These are phyloP conservation scores for Clarias batrachus DNA, from an alignment of 2,113 vertebrate genomes.

Conservation along the genomic window DNA sequence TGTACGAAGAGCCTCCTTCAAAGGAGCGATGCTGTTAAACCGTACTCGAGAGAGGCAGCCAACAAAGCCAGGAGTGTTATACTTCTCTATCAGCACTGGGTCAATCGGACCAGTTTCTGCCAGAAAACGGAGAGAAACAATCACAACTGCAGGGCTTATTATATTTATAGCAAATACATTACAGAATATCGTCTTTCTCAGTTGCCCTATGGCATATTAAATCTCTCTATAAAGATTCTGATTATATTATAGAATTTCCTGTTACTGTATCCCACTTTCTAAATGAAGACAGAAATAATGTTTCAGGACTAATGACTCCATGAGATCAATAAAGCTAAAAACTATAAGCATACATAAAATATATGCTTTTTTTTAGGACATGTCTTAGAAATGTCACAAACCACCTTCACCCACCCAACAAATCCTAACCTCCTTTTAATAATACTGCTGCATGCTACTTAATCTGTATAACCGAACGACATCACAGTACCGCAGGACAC, in stretches of 20 bases:
- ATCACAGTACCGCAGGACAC: not conserved
- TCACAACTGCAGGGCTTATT: not conserved
- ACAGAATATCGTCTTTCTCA: not conserved
- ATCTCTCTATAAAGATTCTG: not conserved
- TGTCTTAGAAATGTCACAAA: not conserved
- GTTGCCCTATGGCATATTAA: not conserved
- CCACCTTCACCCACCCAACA: not conserved
- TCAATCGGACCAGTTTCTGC: slow-evolving; percentile 89
- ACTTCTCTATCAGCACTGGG: slow-evolving; percentile 82
- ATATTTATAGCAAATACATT: not conserved
- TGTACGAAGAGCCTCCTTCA: slow-evolving; percentile 85
- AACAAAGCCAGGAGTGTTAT: slow-evolving; percentile 91
- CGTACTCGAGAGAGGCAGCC: slow-evolving; percentile 90
- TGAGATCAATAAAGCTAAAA: not conserved
- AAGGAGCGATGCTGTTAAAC: slow-evolving; percentile 89
- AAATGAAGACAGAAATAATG: not conserved
- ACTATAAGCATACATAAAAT: not conserved
- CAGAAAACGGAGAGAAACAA: not conserved
- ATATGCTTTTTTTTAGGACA: not conserved
- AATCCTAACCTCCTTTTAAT: not conserved
- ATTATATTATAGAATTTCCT: not conserved
- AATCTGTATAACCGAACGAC: not conserved
- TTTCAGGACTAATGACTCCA: not conserved
- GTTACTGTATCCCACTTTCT: not conserved
- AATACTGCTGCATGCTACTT: not conserved